Conservation (phyloP, 2,113 vertebrate genomes). For the Lepisosteus oculatus region DNA sequence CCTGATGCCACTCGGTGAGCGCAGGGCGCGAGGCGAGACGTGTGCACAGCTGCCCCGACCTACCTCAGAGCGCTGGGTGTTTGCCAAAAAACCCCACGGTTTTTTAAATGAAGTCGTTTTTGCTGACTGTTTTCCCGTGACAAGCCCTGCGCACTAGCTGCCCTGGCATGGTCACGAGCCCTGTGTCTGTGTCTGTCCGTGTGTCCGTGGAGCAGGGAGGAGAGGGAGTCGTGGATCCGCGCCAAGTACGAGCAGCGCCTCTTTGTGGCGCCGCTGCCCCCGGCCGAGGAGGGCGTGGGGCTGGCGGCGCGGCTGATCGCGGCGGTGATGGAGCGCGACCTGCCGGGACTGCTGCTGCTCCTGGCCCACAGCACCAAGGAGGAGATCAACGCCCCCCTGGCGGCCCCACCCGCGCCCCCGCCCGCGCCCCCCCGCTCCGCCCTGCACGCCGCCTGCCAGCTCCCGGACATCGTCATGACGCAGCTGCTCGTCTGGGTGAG, state of each 20-base stretch:
- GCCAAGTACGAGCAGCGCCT: constrained; percentile 90
- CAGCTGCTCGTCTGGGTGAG: constrained; percentile 93
- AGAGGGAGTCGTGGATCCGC: constrained; percentile 89
- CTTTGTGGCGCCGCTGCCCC: constrained; percentile 77
- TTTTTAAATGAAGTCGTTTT: too few relatives aligned
- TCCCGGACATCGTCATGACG: constrained; percentile 87
- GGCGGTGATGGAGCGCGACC: constrained; percentile 76
- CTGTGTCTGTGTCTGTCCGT: background rate
- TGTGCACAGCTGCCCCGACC: too few relatives aligned
- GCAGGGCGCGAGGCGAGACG: background rate
- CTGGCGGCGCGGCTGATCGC: constrained; percentile 69
- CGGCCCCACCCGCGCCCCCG: constrained; percentile 44
- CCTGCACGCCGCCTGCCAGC: constrained; percentile 84
- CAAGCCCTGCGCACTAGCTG: too few relatives aligned
- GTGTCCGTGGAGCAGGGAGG: constrained; percentile 66
- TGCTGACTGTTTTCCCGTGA: too few relatives aligned
- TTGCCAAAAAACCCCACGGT: too few relatives aligned
- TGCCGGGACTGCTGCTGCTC: constrained; percentile 79
- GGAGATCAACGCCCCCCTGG: constrained; percentile 66
- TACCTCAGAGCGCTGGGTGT: too few relatives aligned
- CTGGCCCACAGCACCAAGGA: constrained; percentile 89
- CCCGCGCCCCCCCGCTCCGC: constrained; percentile 59
- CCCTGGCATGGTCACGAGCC: too few relatives aligned
- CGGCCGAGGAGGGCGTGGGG: constrained; percentile 44
- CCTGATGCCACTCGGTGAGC: constrained; percentile 79